phyloP scores from a whole-genome alignment of 2,888 invertebrate species.

The Noctua janthina region DNA sequence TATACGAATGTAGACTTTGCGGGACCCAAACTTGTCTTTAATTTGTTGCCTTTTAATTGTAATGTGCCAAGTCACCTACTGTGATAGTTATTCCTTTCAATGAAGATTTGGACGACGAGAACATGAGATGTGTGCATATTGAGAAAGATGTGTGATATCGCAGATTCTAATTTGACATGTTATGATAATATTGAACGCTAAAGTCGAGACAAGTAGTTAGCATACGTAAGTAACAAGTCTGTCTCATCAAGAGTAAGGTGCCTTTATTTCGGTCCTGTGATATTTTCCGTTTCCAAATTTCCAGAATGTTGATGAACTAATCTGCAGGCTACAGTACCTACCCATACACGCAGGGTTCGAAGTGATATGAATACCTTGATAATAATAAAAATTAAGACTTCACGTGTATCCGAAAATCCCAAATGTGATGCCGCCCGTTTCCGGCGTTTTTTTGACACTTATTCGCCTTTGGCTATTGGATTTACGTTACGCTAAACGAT shows the following conservation, averaged over 20 bases:
- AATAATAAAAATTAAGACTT: neutral
- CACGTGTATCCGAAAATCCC: too few relatives aligned
- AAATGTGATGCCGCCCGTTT: too few relatives aligned
- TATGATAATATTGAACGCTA: conserved; percentile 18
- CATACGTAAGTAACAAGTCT: neutral
- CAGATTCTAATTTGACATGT: conserved; percentile 24
- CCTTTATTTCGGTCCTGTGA: neutral
- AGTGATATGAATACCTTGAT: neutral
- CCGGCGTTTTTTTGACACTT: too few relatives aligned
- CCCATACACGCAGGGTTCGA: neutral
- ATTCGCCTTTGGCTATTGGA: too few relatives aligned
- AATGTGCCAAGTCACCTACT: neutral
- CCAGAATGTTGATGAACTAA: neutral
- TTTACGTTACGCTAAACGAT: too few relatives aligned
- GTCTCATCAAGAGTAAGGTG: neutral
- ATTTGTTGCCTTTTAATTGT: neutral
- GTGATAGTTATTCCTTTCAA: neutral
- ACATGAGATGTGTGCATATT: conserved; percentile 17
- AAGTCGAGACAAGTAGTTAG: neutral
- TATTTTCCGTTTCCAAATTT: neutral
- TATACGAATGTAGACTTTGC: neutral
- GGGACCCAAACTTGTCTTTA: neutral
- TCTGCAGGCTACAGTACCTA: neutral
- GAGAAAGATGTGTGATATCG: conserved; percentile 24
- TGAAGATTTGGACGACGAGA: neutral